Evolutionary conservation across 2,797 vertebrate species (phyloP), one percentile per base, ranked within the genome.

Genomic region (Trichosurus vulpecula): DNA sequence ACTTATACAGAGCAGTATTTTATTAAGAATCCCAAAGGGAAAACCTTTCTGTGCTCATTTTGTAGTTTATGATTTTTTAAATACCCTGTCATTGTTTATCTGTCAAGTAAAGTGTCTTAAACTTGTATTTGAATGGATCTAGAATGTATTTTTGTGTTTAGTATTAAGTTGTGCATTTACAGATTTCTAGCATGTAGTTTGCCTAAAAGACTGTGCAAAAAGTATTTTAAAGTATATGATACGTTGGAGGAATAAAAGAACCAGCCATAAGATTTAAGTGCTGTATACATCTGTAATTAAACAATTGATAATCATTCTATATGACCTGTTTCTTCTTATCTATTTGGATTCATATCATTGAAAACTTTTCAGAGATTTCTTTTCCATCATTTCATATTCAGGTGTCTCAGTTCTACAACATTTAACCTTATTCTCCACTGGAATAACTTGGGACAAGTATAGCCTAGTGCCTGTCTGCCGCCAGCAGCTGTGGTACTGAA

Each of bases 1-100:
- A 98, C 98, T 99, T 99, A 98, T 98, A 99, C 98, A 99, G 98
- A 98, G 98, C 98, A 98, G 98, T 99, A 99, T 99, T 99, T 99
- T 99, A 99, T 98, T 99, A 99, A 98, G 98, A 98, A 98, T 98
- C 97, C 96, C 98, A 99, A 99, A 98, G 98, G 98, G 98, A 99
- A 98, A 97, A 98, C 97, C 98, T 99, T 98, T 98, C 98, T 98
- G 98, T 99, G 98, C 89, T 97, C 97, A 97, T 98, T 99, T 98
- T 99, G 97, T 99, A 99, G 97, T 97, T 99, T 98, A 98, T 97
- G 95, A 97, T 98, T 98, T 98, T 98, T 98, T 92, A 98, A 98
- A 98, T 97, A 98, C 98, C 97, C 98, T 98, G 98, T 98, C 98
- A 98, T 98, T 98, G 97, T 98, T 98, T 98, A 97, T 97, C 96